Evolutionary conservation across 2,888 invertebrate species (phyloP), one percentile per base, ranked within the genome.

Genomic region (Suillia variegata): DNA sequence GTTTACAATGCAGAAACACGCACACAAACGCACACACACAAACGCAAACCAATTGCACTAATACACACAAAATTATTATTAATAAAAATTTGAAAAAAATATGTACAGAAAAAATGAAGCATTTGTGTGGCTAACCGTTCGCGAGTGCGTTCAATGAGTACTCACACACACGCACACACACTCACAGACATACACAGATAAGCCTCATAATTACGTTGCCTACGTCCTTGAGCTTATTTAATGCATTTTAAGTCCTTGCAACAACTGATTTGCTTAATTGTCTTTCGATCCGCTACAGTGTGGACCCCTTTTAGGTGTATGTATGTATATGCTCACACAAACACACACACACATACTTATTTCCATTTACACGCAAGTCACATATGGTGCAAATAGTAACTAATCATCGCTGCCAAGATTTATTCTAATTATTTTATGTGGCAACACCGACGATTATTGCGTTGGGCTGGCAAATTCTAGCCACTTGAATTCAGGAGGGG

Each of bases 401-500:
- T 60, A 58, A 63, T 63, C 63, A 65, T 58, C 63, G 54, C 52
- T 57, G 60, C 63, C 26, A 62, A 63, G 63, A 65, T 63, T 62
- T 63, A 65, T 65, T 58, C 62, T 65, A 65, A 65, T 65, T 65
- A 65, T 61, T 56, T 53, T 51, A 50, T 38, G 51, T 21, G 51
- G 54, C 51, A 17, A 31, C 59, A 22, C 31, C 47, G 22, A 45
- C 24, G 49, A 56, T 56, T 49, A 56, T 56, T 34, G 55, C 17
- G 13, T 26, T 26, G 6, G 26, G n/a, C 38, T 18, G 17, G 45
- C 45, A 45, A n/a, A n/a, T n/a, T n/a, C n/a, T n/a, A n/a, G n/a
- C n/a, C n/a, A n/a, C n/a, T n/a, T n/a, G n/a, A n/a, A n/a, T n/a
- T n/a, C n/a, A n/a, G n/a, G n/a, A n/a, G n/a, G n/a, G n/a, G n/a